Evolutionary conservation across 1,140 invertebrate genomes (phyloP).

Genomic region (Caenorhabditis brenneri): DNA sequence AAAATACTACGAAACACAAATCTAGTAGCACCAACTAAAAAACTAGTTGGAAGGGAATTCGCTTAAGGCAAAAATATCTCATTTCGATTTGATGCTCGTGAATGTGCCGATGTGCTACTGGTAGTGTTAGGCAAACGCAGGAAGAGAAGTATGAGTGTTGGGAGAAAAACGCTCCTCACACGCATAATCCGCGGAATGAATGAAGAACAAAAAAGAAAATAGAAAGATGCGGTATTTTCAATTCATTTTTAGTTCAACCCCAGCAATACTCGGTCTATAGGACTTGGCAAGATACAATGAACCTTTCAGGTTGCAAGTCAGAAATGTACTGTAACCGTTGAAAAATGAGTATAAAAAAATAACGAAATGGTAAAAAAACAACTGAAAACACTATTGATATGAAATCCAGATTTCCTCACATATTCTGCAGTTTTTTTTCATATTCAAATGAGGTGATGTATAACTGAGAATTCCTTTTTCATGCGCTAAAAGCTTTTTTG

Average conservation of each 20-base stretch:
- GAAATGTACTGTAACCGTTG: too few relatives aligned
- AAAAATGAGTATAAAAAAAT: too few relatives aligned
- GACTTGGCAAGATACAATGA: too few relatives aligned
- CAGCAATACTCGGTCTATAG: background rate
- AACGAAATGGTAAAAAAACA: too few relatives aligned
- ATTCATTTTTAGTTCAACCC: background rate
- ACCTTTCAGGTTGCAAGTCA: too few relatives aligned
- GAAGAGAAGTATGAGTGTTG: constrained; percentile 1
- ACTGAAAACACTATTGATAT: too few relatives aligned
- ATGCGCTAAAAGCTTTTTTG: constrained; percentile 6
- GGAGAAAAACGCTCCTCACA: constrained; percentile 13
- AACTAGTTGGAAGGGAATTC: background rate
- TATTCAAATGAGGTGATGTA: too few relatives aligned
- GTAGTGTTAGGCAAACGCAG: constrained; percentile 16
- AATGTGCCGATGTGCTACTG: background rate
- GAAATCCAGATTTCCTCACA: too few relatives aligned
- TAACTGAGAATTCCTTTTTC: background rate
- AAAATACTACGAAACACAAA: too few relatives aligned
- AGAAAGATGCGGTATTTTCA: background rate
- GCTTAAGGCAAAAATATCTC: constrained; percentile 35
- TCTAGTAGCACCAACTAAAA: too few relatives aligned
- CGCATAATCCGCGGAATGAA: constrained; percentile 13
- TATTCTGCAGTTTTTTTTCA: too few relatives aligned
- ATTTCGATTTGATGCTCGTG: constrained; percentile 24
- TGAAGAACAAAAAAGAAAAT: background rate